A percentile compares a stretch with the other conserved stretches of the same genome.
Conservation (phyloP, 1,140 invertebrate species). For the Drosophila miranda region DNA sequence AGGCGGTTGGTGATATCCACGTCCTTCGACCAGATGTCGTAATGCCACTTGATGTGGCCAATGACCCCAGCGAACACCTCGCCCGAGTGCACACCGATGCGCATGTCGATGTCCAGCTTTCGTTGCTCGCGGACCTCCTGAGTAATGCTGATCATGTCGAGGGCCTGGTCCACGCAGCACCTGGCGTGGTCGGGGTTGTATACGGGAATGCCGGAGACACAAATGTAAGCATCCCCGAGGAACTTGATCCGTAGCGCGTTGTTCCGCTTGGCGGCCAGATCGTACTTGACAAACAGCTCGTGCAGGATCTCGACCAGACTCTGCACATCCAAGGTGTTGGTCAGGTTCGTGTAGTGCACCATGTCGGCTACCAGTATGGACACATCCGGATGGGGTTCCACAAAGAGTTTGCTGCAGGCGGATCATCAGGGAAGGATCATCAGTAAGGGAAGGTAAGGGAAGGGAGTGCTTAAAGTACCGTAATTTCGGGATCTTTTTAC, state of each 20-base stretch:
- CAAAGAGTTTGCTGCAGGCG: constrained; percentile 89
- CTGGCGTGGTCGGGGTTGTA: constrained; percentile 89
- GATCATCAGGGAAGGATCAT: background rate
- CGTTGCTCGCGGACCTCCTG: constrained; percentile 88
- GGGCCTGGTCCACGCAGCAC: constrained; percentile 92
- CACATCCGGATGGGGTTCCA: constrained; percentile 93
- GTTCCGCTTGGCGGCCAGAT: constrained; percentile 91
- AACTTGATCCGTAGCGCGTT: constrained; percentile 93
- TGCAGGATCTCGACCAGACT: constrained; percentile 94
- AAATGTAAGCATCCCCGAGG: constrained; percentile 95
- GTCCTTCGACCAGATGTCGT: constrained; percentile 97
- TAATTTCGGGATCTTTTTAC: background rate
- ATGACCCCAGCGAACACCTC: constrained; percentile 94
- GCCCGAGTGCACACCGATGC: constrained; percentile 97
- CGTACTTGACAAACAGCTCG: constrained; percentile 95
- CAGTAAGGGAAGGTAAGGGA: background rate
- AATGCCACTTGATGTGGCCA: constrained; percentile 97
- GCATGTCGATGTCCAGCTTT: constrained; percentile 93
- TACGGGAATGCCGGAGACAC: constrained; percentile 92
- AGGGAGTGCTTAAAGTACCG: constrained; percentile 31
- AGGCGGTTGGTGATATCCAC: constrained; percentile 97
- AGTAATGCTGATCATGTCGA: constrained; percentile 96
- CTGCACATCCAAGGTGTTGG: constrained; percentile 89
- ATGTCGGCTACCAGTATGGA: constrained; percentile 97
- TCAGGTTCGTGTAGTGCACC: constrained; percentile 95